Conservation (phyloP, 2,797 vertebrate genomes). For the Sandelia bainsii region DNA sequence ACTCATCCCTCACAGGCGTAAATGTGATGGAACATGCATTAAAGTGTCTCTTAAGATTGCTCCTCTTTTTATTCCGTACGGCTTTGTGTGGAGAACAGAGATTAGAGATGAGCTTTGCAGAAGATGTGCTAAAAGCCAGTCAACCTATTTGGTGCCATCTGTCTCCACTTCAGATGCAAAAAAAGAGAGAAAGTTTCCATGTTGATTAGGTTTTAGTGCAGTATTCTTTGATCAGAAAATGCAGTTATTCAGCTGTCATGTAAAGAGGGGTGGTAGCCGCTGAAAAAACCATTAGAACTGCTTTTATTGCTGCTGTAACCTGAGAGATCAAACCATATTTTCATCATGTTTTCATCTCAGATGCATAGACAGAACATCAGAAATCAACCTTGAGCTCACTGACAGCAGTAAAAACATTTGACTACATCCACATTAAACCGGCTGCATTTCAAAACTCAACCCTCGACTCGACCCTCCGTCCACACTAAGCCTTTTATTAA, state of each 20-base stretch:
- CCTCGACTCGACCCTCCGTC: slow-evolving; percentile 1
- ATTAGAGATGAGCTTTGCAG: slow-evolving; percentile 35
- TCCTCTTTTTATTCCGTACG: slow-evolving; percentile 45
- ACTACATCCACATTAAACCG: slow-evolving; percentile 17
- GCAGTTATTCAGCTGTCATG: slow-evolving; percentile 43
- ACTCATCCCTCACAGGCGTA: slow-evolving; percentile 62
- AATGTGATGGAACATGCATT: slow-evolving; percentile 67
- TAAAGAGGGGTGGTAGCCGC: slow-evolving; percentile 37
- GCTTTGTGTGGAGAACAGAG: slow-evolving; percentile 47
- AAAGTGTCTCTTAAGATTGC: slow-evolving; percentile 63
- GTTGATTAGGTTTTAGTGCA: slow-evolving; percentile 54
- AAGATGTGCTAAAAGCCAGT: slow-evolving; percentile 69
- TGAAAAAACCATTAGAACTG: slow-evolving; percentile 17
- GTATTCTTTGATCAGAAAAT: slow-evolving; percentile 54
- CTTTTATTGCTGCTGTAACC: slow-evolving; percentile 42
- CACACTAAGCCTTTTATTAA: not conserved
- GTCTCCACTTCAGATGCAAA: slow-evolving; percentile 60
- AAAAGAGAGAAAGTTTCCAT: slow-evolving; percentile 42
- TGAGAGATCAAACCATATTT: slow-evolving; percentile 41
- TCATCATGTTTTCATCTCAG: slow-evolving; percentile 13
- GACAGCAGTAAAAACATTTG: slow-evolving; percentile 25
- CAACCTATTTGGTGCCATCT: slow-evolving; percentile 76
- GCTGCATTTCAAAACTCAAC: not conserved
- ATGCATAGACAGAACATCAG: slow-evolving; percentile 17
- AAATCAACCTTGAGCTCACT: slow-evolving; percentile 27